These are phyloP conservation scores for Zoanthus sociatus DNA, from an alignment of 92 coral and sea anemone species.

Conservation along the genomic window DNA sequence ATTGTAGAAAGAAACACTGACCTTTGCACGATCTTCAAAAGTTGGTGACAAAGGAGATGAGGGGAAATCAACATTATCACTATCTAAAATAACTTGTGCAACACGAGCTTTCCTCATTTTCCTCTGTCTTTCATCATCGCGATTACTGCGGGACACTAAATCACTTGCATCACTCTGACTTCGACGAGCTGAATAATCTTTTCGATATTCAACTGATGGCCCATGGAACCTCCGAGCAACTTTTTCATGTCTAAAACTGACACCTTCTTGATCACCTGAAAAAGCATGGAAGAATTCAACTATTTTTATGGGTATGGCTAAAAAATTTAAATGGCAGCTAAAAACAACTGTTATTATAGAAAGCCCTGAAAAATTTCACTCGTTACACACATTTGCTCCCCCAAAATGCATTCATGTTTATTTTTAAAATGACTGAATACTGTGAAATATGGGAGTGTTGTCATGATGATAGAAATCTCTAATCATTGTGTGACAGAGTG, in stretches of 20 bases:
- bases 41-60: constrained; percentile 81
- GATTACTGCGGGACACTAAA: constrained; percentile 21
- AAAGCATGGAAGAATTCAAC: no score
- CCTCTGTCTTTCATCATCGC: constrained; percentile 69
- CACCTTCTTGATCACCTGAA: constrained; percentile 78
- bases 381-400: no score
- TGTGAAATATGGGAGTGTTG: no score
- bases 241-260: constrained; percentile 48
- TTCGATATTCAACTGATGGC: constrained; percentile 51
- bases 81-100: constrained; percentile 80
- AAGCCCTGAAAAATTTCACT: no score
- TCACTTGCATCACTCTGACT: constrained; percentile 69
- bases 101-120: constrained; percentile 80
- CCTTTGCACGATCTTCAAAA: constrained; percentile 11
- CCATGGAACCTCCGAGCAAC: constrained; percentile 43
- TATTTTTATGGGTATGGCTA: no score
- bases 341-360: no score
- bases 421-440: no score
- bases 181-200: constrained; percentile 61
- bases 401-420: no score
- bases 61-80: constrained; percentile 74
- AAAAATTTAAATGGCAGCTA: no score
- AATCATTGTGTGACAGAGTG: no score
- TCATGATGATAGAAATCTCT: no score
- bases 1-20: no score